phyloP scores from a whole-genome alignment of 2,888 invertebrate species.

The Agonum fuliginosum region DNA sequence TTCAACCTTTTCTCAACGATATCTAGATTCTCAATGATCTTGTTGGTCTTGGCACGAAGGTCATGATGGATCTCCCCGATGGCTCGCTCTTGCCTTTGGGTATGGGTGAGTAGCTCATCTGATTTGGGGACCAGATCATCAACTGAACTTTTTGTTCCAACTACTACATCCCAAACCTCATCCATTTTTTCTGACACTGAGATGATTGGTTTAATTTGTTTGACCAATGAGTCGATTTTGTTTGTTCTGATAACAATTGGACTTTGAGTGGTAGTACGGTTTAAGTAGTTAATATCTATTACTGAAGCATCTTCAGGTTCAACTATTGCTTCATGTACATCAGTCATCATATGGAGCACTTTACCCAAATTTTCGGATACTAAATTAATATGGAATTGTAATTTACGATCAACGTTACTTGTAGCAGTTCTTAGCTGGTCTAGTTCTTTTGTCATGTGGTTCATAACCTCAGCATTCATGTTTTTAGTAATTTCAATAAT shows the following conservation, averaged over 20 bases:
- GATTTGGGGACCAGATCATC: slow-evolving; percentile 91
- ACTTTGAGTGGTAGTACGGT: slow-evolving; percentile 77
- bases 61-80: slow-evolving; percentile 91
- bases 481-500: slow-evolving; percentile 89
- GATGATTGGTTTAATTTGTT: slow-evolving; percentile 89
- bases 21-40: slow-evolving; percentile 90
- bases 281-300: slow-evolving; percentile 67
- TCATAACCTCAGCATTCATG: slow-evolving; percentile 87
- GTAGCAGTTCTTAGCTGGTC: slow-evolving; percentile 87
- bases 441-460: slow-evolving; percentile 87
- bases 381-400: slow-evolving; percentile 89
- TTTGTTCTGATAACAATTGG: slow-evolving; percentile 76
- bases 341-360: slow-evolving; percentile 85
- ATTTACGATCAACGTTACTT: slow-evolving; percentile 85
- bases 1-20: slow-evolving; percentile 89
- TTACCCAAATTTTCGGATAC: slow-evolving; percentile 89
- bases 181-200: slow-evolving; percentile 93
- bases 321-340: slow-evolving; percentile 88
- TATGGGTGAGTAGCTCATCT: slow-evolving; percentile 88
- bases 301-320: slow-evolving; percentile 79
- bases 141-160: slow-evolving; percentile 91
- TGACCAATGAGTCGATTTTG: slow-evolving; percentile 87
- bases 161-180: slow-evolving; percentile 92
- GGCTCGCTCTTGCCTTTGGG: slow-evolving; percentile 89
- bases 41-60: slow-evolving; percentile 86